phyloP scores from a whole-genome alignment of 2,113 vertebrate species.

The Speoplatyrhinus poulsoni region DNA sequence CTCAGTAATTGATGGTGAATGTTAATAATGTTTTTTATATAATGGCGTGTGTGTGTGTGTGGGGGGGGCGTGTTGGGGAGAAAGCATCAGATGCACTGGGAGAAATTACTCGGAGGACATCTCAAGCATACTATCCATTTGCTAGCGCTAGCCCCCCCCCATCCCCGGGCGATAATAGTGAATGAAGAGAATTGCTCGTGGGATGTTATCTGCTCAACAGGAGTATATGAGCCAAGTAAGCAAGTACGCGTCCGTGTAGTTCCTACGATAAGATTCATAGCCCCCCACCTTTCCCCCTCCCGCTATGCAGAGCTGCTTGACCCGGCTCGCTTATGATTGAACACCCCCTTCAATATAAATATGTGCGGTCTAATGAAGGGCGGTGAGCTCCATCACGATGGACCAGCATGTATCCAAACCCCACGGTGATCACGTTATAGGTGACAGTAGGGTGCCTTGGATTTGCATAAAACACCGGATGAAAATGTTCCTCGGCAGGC shows the following conservation, averaged over 20 bases:
- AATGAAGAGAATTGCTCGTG: constrained; percentile 40
- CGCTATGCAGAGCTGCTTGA: constrained; percentile 43
- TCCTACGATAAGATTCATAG: constrained; percentile 55
- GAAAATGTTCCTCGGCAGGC: constrained; percentile 33
- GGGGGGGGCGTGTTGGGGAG: background rate
- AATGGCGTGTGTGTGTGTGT: constrained; percentile 26
- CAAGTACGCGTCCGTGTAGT: constrained; percentile 49
- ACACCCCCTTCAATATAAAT: constrained; percentile 36
- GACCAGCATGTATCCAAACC: constrained; percentile 44
- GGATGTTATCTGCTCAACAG: constrained; percentile 56
- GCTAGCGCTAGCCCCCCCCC: constrained; percentile 37
- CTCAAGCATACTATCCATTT: constrained; percentile 56
- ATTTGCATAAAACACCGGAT: constrained; percentile 47
- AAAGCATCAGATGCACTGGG: constrained; percentile 42
- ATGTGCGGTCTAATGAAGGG: constrained; percentile 7
- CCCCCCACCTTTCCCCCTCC: background rate
- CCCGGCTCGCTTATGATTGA: constrained; percentile 32
- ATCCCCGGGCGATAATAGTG: constrained; percentile 14
- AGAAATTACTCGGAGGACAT: constrained; percentile 60
- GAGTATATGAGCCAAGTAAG: constrained; percentile 66
- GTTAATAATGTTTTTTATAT: constrained; percentile 70
- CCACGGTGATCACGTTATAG: constrained; percentile 62
- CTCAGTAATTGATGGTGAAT: constrained; percentile 68
- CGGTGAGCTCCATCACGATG: constrained; percentile 33
- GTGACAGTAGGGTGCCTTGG: constrained; percentile 34